These are phyloP conservation scores for Athene cunicularia DNA, from an alignment of 2,113 vertebrate species.

Conservation along the genomic window DNA sequence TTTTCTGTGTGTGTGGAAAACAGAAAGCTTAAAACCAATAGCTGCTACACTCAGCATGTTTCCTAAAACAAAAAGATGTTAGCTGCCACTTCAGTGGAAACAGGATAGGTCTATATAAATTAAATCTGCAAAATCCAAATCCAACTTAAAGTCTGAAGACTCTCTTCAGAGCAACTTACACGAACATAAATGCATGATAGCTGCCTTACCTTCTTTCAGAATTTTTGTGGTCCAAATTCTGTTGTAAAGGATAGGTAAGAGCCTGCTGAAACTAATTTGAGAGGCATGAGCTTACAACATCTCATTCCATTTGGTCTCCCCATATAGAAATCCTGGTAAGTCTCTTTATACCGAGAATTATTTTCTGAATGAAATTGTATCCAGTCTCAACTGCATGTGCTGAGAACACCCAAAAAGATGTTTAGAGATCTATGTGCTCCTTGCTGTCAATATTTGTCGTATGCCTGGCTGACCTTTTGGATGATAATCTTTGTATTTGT, in stretches of 20 bases:
- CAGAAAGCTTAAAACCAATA: neutral
- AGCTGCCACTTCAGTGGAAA: neutral
- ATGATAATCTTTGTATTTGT: neutral
- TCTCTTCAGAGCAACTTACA: neutral
- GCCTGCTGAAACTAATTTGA: neutral
- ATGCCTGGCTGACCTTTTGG: constrained; percentile 11
- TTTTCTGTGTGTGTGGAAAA: neutral
- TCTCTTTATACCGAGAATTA: neutral
- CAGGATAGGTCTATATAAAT: neutral
- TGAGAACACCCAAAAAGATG: neutral
- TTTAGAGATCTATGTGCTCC: neutral
- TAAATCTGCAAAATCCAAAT: neutral
- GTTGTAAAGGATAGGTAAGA: neutral
- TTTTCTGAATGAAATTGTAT: neutral
- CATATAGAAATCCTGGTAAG: neutral
- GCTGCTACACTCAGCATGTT: neutral
- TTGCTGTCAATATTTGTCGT: neutral
- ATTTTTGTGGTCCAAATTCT: neutral
- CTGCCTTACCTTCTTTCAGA: neutral
- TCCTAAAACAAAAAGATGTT: neutral
- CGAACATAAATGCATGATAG: neutral
- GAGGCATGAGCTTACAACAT: neutral
- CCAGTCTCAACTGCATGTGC: neutral
- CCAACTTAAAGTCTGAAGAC: neutral
- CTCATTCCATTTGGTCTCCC: neutral